Evolutionary conservation across 2,113 vertebrate genomes (phyloP), one percentile per base, ranked within the genome.

Genomic region (Columbina picui): DNA sequence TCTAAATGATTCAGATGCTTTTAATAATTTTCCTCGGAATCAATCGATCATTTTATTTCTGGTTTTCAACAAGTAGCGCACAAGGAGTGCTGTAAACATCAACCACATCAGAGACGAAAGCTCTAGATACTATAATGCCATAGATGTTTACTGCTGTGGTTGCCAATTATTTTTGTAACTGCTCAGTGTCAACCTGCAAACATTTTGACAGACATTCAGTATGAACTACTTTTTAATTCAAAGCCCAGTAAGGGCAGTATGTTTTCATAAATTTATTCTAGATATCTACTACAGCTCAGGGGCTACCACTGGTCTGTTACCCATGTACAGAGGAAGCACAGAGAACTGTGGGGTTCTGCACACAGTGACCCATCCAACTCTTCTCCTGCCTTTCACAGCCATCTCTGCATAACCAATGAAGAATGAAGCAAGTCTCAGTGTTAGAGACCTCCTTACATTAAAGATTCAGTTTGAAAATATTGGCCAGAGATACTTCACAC

Each of bases 191-290:
- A 87, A 47, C 10, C 20, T 79, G 56, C 23, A 75, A 71, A 81
- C 0, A 0, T 76, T 68, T 69, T 74, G 36, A 76, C 23, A 39
- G 49, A 39, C 0, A 1, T 60, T 85, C 36, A 26, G 11, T 49
- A 77, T 0, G 3, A 95, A 67, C 13, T 61, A 7, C 22, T 47
- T 84, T 89, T 75, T 41, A 53, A 90, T 77, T 61, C 39, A 60
- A 88, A 76, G 27, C 23, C 67, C 38, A 67, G 18, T 21, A 73
- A 83, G 83, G 61, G 43, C 32, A 79, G 7, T 12, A 34, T 29
- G 53, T 21, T 55, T 86, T 80, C 27, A 56, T 56, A 88, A 50
- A 60, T 38, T 21, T 49, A 9, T 67, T 67, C 60, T 26, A 68
- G 43, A 14, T 12, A 36, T 34, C 17, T 68, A 1, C 32, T 68